Base-by-base conservation (phyloP, 2,888 invertebrate species). In the Eupithecia subfuscata region DNA sequence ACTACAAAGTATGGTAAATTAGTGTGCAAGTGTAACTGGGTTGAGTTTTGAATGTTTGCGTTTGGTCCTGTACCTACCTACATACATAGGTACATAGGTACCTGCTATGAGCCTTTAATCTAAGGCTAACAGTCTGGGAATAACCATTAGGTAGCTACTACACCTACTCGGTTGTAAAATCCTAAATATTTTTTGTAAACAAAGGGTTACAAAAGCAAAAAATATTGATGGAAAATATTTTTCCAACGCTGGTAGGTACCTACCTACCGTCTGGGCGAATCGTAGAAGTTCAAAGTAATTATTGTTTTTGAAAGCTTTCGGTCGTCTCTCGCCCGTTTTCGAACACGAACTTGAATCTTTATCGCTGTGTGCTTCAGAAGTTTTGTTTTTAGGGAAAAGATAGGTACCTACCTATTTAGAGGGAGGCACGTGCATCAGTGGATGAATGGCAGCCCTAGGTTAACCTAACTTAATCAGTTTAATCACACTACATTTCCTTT, bases 401-500 rank as follows among this genome's bases (percentile, higher is more conserved):
- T n/a, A n/a, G n/a, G n/a, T n/a, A n/a, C n/a, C n/a, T n/a, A n/a
- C n/a, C n/a, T n/a, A n/a, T n/a, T n/a, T n/a, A n/a, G n/a, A n/a
- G n/a, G n/a, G n/a, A n/a, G n/a, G n/a, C n/a, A 48, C 6, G 18
- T n/a, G n/a, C n/a, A n/a, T 8, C 56, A 14, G 25, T 60, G 9
- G 52, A 56, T 9, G 52, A 22, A 22, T n/a, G 65, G 11, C 37
- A 67, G n/a, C 65, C 65, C 65, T 67, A 12, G 34, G 2, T 6
- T n/a, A 22, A n/a, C 18, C 25, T 5, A 40, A 37, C 65, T 37
- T 67, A 67, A 67, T 67, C 65, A 40, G 18, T 40, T 37, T 67
- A 67, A 67, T 67, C 65, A 40, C 12, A 37, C 4, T 37, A 40
- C 37, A 67, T 67, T 67, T 67, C n/a, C 65, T 37, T 37, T 67